Evolutionary conservation across 2,797 vertebrate genomes (phyloP).

Genomic region (Sebastes oblongus): DNA sequence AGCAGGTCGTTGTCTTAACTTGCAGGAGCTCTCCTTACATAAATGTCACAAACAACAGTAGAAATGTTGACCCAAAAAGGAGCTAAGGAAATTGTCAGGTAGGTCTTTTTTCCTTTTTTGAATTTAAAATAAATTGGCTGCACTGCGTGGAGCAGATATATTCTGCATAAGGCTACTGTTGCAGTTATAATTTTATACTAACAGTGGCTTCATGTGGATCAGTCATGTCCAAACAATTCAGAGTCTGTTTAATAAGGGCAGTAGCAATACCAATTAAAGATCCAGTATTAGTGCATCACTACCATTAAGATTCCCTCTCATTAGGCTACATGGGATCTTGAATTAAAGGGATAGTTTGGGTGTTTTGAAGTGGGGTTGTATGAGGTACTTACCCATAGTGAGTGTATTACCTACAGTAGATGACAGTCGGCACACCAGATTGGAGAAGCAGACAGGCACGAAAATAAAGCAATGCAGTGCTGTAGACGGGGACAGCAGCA

Average conservation of each 20-base stretch:
- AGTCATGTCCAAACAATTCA: neutral
- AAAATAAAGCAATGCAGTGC: no score
- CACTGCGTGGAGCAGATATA: neutral
- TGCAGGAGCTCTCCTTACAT: neutral
- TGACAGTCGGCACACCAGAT: neutral
- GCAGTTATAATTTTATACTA: neutral
- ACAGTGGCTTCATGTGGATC: neutral
- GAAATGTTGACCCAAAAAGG: constrained; percentile 5
- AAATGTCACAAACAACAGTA: neutral
- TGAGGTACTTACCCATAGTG: neutral
- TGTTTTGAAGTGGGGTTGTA: neutral
- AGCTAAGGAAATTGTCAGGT: neutral
- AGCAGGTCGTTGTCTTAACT: neutral
- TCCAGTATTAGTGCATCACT: neutral
- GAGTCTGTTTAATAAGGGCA: neutral
- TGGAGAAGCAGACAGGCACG: neutral
- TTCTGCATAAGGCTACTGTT: neutral
- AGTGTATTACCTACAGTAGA: neutral
- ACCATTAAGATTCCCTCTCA: neutral
- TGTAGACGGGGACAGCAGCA: no score
- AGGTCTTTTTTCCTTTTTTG: neutral
- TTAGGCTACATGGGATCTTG: neutral
- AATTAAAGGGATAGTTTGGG: neutral
- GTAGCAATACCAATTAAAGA: neutral
- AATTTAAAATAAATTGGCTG: neutral